A percentile compares a stretch with the other conserved stretches of the same genome.
phyloP scores from a whole-genome alignment of 2,888 invertebrate species.

The Glomeris marginata region DNA sequence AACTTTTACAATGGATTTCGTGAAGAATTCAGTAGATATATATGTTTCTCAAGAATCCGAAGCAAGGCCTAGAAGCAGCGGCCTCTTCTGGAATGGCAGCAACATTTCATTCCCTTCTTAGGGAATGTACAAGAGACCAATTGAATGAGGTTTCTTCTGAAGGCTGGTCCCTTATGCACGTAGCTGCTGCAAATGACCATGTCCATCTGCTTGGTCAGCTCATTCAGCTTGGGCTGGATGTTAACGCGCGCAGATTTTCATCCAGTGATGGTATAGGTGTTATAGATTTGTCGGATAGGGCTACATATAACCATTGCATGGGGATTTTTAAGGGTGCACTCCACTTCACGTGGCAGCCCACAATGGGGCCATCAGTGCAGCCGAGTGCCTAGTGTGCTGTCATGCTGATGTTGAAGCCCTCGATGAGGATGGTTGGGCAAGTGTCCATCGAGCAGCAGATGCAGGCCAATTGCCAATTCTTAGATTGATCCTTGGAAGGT shows the following conservation, averaged over 20 bases:
- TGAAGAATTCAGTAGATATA: no score
- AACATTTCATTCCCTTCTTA: slow-evolving; percentile 8
- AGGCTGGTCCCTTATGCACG: slow-evolving; percentile 10
- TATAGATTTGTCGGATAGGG: neutral
- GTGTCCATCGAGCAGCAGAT: slow-evolving; percentile 11
- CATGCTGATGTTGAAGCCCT: slow-evolving; percentile 6
- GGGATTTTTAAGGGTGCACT: slow-evolving; percentile 7
- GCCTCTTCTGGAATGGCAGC: slow-evolving; percentile 4
- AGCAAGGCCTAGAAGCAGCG: neutral
- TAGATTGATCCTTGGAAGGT: slow-evolving; percentile 4
- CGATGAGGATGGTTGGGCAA: slow-evolving; percentile 9
- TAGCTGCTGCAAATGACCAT: slow-evolving; percentile 7
- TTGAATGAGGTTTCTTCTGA: slow-evolving; percentile 4
- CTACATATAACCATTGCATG: no score
- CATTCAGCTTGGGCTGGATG: slow-evolving; percentile 6
- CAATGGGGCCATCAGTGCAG: slow-evolving; percentile 2
- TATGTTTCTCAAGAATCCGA: no score
- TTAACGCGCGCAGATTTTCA: slow-evolving; percentile 4
- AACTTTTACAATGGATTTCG: no score
- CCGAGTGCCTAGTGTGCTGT: slow-evolving; percentile 3
- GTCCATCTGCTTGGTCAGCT: slow-evolving; percentile 8
- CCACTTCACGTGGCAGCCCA: slow-evolving; percentile 10
- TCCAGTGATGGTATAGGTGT: neutral
- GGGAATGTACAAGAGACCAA: neutral
- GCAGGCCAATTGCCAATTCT: slow-evolving; percentile 6